A percentile compares a stretch with the other conserved stretches of the same genome.
phyloP scores from a whole-genome alignment of 2,888 invertebrate species.

The Cataglyphis livida region DNA sequence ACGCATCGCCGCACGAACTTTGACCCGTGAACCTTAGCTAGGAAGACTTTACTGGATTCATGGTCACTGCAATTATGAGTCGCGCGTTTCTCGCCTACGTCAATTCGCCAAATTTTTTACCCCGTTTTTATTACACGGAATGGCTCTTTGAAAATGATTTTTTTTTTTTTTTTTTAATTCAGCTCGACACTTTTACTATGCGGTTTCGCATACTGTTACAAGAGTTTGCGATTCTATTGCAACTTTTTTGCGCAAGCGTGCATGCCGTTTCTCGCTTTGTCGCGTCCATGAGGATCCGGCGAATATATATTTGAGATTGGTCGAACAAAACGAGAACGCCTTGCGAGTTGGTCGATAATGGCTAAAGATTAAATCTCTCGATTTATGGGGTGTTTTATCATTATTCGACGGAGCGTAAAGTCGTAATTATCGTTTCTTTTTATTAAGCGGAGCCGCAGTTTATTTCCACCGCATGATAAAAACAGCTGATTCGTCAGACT shows the following conservation, averaged over 20 bases:
- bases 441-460: conserved; percentile 6
- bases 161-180: not conserved
- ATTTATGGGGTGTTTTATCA: not conserved
- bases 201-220: not conserved
- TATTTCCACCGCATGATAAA: conserved; percentile 6
- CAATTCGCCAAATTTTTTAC: not conserved
- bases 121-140: not conserved
- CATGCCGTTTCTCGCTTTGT: not conserved
- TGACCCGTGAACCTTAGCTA: conserved; percentile 65
- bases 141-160: not conserved
- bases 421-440: conserved; percentile 27
- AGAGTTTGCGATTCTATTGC: not conserved
- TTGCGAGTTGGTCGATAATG: not conserved
- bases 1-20: conserved; percentile 62
- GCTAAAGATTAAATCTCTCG: conserved; percentile 11
- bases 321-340: not conserved
- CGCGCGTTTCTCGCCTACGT: not conserved
- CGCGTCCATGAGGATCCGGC: not conserved
- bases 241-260: conserved; percentile 16
- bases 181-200: not conserved
- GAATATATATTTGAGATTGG: not conserved
- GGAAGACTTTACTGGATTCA: conserved; percentile 63
- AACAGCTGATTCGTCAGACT: conserved; percentile 19
- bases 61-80: conserved; percentile 41
- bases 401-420: conserved; percentile 4